Base-by-base conservation (phyloP, 1,140 invertebrate species). In the Meloidogyne hapla region DNA sequence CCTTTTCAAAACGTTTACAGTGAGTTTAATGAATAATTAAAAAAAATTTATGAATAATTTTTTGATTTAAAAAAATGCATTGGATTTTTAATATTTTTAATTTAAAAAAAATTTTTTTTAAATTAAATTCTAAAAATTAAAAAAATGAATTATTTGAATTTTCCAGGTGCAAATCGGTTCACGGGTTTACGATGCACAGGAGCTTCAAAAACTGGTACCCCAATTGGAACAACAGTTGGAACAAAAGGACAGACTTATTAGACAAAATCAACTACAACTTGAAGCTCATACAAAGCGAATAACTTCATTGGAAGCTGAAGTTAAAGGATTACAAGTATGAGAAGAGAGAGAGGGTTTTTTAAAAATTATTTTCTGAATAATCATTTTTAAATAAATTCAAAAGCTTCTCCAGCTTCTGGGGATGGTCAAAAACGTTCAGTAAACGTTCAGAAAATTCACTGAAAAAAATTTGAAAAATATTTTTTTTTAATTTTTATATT, bases 151-250 rank as follows among this genome's bases (percentile, higher is more conserved):
- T 66, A 25, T 66, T 66, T 40, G n/a, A 56, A 56, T n/a, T 66
- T 72, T 83, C 45, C n/a, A 83, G 81, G 81, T 83, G 45, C 81
- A 83, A 78, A 77, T 86, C 64, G 85, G 85, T 48, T 76, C 75
- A 25, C 76, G 85, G 23, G 85, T 81, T 12, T 86, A 83, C 67
- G 85, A 86, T 69, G 83, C 83, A 25, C 72, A 80, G 23, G 85
- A 86, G 63, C 78, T 86, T 26, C 85, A 86, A 68, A 87, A 87
- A 77, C 68, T 87, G 45, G 80, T 86, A 70, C 85, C 85, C 21
- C 85, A 87, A 69, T 40, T 86, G 15, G 85, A 86, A 62, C 86
- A 87, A 38, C 69, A 78, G 8, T 76, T 86, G 56, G 79, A 85
- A 66, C 79, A 81, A 65, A 86, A 87, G 38, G 85, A 86, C 45